phyloP scores from a whole-genome alignment of 1,140 invertebrate species.

The Drosophila lowei region DNA sequence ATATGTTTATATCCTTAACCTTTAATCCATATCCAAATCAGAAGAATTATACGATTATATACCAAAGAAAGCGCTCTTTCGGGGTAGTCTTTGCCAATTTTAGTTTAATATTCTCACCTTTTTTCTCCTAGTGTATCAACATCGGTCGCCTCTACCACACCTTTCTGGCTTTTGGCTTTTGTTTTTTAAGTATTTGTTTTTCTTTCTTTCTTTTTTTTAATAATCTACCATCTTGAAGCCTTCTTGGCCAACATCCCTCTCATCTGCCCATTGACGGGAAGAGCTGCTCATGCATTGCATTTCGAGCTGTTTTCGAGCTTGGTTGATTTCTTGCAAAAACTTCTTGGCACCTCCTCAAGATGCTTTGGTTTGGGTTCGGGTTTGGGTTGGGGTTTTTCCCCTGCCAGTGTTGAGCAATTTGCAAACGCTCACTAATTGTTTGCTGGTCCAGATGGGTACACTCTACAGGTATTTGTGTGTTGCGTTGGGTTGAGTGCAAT shows the following conservation, averaged over 20 bases:
- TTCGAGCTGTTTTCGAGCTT: conserved; percentile 24
- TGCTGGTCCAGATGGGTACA: conserved; percentile 24
- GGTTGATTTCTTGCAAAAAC: conserved; percentile 44
- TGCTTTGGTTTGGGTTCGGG: conserved; percentile 4
- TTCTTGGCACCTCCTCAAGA: conserved; percentile 60
- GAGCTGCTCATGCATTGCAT: conserved; percentile 51
- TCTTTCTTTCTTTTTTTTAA: conserved; percentile 18
- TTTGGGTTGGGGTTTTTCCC: too few species aligned
- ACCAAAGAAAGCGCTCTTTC: too few species aligned
- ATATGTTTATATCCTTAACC: too few species aligned
- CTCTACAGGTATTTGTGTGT: conserved; percentile 4
- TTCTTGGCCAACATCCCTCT: conserved; percentile 45
- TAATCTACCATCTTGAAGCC: conserved; percentile 44
- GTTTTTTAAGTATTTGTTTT: conserved; percentile 16
- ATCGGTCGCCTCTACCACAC: not conserved
- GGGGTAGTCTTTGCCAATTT: conserved; percentile 4
- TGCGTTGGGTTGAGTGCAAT: conserved; percentile 13
- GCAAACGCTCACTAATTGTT: conserved; percentile 47
- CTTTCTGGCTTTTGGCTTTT: not conserved
- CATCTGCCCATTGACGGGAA: conserved; percentile 47
- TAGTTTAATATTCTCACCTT: not conserved
- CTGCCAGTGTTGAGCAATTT: conserved; percentile 32
- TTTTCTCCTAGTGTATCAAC: not conserved
- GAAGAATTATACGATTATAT: too few species aligned
- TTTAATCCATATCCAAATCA: too few species aligned